Base-by-base conservation (phyloP, 2,797 vertebrate species). In the Sebastes vulpes region DNA sequence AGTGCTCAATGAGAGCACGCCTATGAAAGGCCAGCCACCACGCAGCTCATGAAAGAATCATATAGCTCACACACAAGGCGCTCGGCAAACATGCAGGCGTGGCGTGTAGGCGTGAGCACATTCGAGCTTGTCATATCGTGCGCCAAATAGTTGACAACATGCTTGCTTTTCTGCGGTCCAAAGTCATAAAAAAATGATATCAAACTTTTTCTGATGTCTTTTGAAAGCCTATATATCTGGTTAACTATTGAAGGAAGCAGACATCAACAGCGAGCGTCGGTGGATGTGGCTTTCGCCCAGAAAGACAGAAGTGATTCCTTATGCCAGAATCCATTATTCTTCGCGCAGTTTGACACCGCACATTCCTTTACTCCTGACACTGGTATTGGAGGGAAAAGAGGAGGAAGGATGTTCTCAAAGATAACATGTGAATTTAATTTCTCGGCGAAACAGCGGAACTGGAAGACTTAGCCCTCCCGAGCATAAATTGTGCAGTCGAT, bases 11-110 rank as follows among this genome's bases (percentile, higher is more conserved):
- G 90, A 93, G 88, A 86, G 81, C 84, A 72, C 20, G 81, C 77
- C 77, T 84, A 83, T 85, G 86, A 95, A 94, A 93, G 89, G 86
- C 91, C 88, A 84, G 84, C 88, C 86, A 89, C 88, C 86, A 75
- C 82, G 80, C 79, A 84, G 88, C 93, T 94, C 89, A 94, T 95
- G 91, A 95, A 95, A 95, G 89, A 94, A 94, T 95, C 91, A 93
- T 91, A 89, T 46, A 78, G 83, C 89, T 85, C 81, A 79, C 76
- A 87, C 80, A 82, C 70, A 65, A 88, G 89, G 65, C 75, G 50
- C 79, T 89, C 67, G 11, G 88, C 81, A 91, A 91, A 90, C 91
- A 91, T 28, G 64, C 82, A 81, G 89, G 76, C 56, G 58, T 82
- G 75, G 67, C 25, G 65, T 56, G 76, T n/a, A 80, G 85, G 75